Base-by-base conservation (phyloP, 2,113 vertebrate species). In the Phyllostomus discolor region DNA sequence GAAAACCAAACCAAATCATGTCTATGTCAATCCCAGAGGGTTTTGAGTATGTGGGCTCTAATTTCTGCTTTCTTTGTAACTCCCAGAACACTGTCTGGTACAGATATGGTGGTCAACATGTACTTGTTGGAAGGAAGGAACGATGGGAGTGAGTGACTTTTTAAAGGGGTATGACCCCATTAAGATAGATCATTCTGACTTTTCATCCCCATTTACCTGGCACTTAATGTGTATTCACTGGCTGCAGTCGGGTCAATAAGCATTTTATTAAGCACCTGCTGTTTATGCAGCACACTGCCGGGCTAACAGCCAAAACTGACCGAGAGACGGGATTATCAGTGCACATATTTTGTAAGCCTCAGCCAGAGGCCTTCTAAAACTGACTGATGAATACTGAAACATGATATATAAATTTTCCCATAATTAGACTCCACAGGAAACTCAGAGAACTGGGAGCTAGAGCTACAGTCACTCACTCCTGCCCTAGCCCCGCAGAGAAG, bases 361-460 rank as follows among this genome's bases (percentile, higher is more conserved):
- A 48, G 48, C 41, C 59, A 89, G 62, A 88, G n/a, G 78, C 41
- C 81, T 94, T 94, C 72, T 92, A 85, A 94, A 89, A 92, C 85
- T 50, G 54, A 88, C 1, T 33, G 52, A 79, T 90, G 38, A 64
- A 54, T 88, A 67, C n/a, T 22, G 38, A 79, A 78, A 82, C 70
- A 78, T 16, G 90, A 75, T 48, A 81, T 46, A n/a, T 28, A 54
- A 46, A 54, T 22, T 48, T 96, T 57, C 24, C 59, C 14, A 52
- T 33, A 54, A 57, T 33, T 78, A n/a, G 75, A 46, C 16, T 78
- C 20, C 41, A 75, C 19, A 75, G 70, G 67, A 93, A 87, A 69
- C 38, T 76, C 62, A 16, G 10, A n/a, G 57, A 91, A 64, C 12
- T 72, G 38, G 46, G 62, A 67, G 31, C 26, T 24, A 82, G 38